Evolutionary conservation across 2,888 invertebrate genomes (phyloP).

Genomic region (Lasius fuliginosus): DNA sequence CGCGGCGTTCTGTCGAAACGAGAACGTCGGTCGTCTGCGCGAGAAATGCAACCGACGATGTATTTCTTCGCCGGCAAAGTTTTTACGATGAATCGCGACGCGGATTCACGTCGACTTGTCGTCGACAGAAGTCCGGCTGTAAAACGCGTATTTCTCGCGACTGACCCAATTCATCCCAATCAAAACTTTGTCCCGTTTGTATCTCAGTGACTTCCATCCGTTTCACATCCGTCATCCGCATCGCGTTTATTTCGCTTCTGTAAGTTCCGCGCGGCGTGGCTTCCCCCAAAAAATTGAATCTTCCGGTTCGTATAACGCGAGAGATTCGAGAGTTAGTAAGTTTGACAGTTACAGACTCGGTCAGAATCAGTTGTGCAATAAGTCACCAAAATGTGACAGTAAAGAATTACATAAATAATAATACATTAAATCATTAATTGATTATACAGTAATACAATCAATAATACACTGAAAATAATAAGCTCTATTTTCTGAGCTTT

Average conservation of each 20-base stretch:
- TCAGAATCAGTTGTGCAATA: not conserved
- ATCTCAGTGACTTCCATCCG: conserved; percentile 22
- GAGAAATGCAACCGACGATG: conserved; percentile 26
- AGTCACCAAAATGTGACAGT: not conserved
- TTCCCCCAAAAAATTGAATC: conserved; percentile 30
- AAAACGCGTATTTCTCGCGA: conserved; percentile 47
- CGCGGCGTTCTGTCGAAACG: conserved; percentile 8
- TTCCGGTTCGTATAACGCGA: conserved; percentile 18
- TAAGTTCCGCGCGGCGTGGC: not conserved
- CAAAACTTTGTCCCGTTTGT: conserved; percentile 60
- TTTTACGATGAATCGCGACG: conserved; percentile 53
- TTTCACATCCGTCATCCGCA: conserved; percentile 35
- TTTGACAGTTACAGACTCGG: not conserved
- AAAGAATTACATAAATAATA: not conserved
- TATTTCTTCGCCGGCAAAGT: conserved; percentile 45
- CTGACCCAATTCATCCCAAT: conserved; percentile 62
- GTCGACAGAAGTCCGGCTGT: conserved; percentile 58
- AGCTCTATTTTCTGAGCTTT: no score
- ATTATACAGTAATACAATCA: not conserved
- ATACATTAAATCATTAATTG: not conserved
- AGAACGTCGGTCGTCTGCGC: not conserved
- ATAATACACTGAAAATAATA: not conserved
- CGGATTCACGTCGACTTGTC: conserved; percentile 43
- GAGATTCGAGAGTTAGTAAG: conserved; percentile 9
- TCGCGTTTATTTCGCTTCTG: conserved; percentile 12